These are phyloP conservation scores for Lanius collurio DNA, from an alignment of 2,113 vertebrate genomes.

Conservation along the genomic window DNA sequence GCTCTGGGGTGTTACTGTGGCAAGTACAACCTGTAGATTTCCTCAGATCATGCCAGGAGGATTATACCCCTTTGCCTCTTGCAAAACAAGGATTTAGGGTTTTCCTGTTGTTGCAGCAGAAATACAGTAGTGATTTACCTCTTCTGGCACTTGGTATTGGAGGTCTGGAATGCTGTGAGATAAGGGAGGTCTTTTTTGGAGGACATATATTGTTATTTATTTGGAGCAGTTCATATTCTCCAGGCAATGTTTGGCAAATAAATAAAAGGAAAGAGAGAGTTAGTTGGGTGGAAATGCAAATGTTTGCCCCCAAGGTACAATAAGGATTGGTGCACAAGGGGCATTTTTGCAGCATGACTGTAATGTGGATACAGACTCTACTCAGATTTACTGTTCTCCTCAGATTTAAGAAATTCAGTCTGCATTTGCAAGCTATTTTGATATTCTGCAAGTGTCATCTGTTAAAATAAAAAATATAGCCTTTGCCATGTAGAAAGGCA, in stretches of 20 bases:
- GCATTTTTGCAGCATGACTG: background rate
- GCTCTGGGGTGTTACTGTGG: background rate
- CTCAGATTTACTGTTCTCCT: constrained; percentile 6
- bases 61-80: background rate
- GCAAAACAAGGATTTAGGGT: background rate
- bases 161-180: background rate
- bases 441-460: background rate
- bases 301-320: background rate
- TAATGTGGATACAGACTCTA: background rate
- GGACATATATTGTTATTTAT: background rate
- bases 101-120: background rate
- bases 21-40: background rate
- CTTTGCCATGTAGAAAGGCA: background rate
- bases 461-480: background rate
- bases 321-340: background rate
- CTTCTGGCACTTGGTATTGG: background rate
- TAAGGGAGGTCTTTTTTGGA: background rate
- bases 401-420: background rate
- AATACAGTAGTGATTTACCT: background rate
- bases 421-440: background rate
- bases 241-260: background rate
- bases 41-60: background rate
- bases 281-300: background rate
- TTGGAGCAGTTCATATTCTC: background rate
- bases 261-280: background rate